A percentile compares a stretch with the other conserved stretches of the same genome.
phyloP scores from a whole-genome alignment of 1,140 invertebrate genomes.

The Calephelis nemesis region DNA sequence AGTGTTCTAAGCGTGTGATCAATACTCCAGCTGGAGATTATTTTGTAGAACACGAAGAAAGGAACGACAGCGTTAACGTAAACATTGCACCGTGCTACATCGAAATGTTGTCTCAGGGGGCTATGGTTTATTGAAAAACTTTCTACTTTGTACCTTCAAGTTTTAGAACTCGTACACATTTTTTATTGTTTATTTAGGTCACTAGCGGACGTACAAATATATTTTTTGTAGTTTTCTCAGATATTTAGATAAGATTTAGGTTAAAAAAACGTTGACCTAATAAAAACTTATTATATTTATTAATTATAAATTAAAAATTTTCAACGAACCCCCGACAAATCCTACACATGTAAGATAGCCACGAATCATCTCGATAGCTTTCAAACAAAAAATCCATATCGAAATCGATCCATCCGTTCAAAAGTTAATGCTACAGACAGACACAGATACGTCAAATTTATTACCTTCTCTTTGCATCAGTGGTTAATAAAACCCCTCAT shows the following conservation, averaged over 20 bases:
- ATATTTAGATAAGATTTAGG: neutral
- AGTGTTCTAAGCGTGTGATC: conserved; percentile 32
- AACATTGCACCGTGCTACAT: conserved; percentile 59
- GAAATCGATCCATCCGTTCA: too few species aligned
- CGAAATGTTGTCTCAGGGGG: conserved; percentile 70
- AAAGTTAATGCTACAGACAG: too few species aligned
- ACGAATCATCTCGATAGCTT: too few species aligned
- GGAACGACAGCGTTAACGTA: conserved; percentile 44
- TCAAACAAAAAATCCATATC: too few species aligned
- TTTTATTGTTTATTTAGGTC: conserved; percentile 27
- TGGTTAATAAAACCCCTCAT: too few species aligned
- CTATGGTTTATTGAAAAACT: conserved; percentile 73
- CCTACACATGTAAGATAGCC: too few species aligned
- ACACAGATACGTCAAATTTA: too few species aligned
- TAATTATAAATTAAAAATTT: too few species aligned
- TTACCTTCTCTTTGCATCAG: too few species aligned
- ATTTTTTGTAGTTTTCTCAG: neutral
- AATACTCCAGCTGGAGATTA: conserved; percentile 57
- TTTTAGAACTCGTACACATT: conserved; percentile 37
- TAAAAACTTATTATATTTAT: too few species aligned
- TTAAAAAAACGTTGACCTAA: too few species aligned
- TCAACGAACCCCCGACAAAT: too few species aligned
- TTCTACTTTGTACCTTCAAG: conserved; percentile 47
- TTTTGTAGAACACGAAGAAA: conserved; percentile 46
- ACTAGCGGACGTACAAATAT: conserved; percentile 23